These are phyloP conservation scores for Ceyx erithaca DNA, from an alignment of 2,797 vertebrate genomes.

Conservation along the genomic window DNA sequence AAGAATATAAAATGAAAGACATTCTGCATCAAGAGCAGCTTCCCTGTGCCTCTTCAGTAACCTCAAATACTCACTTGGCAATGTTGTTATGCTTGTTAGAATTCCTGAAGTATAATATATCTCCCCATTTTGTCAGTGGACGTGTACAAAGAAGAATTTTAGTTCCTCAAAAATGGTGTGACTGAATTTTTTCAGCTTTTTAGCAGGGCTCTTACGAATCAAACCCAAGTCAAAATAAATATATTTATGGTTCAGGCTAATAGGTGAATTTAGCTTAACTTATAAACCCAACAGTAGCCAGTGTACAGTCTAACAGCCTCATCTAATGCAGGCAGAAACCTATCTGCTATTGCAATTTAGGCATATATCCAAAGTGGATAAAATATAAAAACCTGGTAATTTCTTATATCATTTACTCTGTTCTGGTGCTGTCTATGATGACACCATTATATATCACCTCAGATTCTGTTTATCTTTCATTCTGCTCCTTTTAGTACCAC, in stretches of 20 bases:
- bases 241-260: not conserved
- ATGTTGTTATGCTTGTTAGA: not conserved
- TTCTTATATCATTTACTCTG: not conserved
- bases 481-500: not conserved
- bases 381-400: not conserved
- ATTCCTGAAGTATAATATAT: not conserved
- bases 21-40: not conserved
- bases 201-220: not conserved
- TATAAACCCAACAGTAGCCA: not conserved
- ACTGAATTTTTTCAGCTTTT: not conserved
- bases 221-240: not conserved
- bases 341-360: not conserved
- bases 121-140: not conserved
- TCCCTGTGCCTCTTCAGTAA: not conserved
- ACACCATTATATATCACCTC: not conserved
- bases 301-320: not conserved
- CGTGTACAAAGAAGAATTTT: not conserved
- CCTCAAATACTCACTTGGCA: not conserved
- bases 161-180: not conserved
- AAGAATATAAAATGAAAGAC: not conserved
- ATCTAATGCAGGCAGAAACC: not conserved
- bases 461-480: not conserved
- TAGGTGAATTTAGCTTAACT: not conserved
- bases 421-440: fast-evolving
- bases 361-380: not conserved